Evolutionary conservation across 2,888 invertebrate genomes (phyloP).

Genomic region (Drosophila hamatofila): DNA sequence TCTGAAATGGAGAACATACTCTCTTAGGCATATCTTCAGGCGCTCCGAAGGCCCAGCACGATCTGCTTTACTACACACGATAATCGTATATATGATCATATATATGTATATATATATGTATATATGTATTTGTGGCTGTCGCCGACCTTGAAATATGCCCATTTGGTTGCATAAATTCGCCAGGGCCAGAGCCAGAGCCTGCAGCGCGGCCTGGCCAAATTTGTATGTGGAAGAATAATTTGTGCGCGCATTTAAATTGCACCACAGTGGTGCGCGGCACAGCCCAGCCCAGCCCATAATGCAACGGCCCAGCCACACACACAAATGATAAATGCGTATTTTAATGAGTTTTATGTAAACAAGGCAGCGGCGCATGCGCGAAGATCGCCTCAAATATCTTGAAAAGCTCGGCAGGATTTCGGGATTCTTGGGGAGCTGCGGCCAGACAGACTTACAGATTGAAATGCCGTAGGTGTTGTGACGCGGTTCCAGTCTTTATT

Average conservation of each 20-base stretch:
- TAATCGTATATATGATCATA: neutral
- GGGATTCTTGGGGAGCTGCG: conserved; percentile 52
- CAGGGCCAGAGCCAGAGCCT: conserved; percentile 8
- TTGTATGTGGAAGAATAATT: conserved; percentile 60
- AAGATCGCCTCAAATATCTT: conserved; percentile 51
- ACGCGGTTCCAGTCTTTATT: conserved; percentile 42
- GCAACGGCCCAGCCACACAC: conserved; percentile 22
- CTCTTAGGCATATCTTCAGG: conserved; percentile 60
- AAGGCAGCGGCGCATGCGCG: conserved; percentile 60
- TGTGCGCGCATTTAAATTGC: conserved; percentile 75
- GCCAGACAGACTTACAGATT: conserved; percentile 38
- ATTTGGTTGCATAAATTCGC: conserved; percentile 78
- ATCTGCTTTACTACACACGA: conserved; percentile 34
- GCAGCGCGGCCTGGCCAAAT: conserved; percentile 32
- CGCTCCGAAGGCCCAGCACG: conserved; percentile 28
- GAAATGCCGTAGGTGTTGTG: conserved; percentile 74
- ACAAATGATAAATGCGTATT: conserved; percentile 82
- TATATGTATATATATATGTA: conserved; percentile 5
- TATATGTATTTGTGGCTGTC: conserved; percentile 39
- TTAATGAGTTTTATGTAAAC: conserved; percentile 84
- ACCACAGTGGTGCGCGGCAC: conserved; percentile 38
- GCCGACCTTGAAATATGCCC: conserved; percentile 82
- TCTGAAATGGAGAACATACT: conserved; percentile 73
- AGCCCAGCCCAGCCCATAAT: conserved; percentile 44
- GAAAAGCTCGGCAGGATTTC: conserved; percentile 52